Conservation (phyloP, 1,140 invertebrate species). For the Ceratoteleas bidentatus region DNA sequence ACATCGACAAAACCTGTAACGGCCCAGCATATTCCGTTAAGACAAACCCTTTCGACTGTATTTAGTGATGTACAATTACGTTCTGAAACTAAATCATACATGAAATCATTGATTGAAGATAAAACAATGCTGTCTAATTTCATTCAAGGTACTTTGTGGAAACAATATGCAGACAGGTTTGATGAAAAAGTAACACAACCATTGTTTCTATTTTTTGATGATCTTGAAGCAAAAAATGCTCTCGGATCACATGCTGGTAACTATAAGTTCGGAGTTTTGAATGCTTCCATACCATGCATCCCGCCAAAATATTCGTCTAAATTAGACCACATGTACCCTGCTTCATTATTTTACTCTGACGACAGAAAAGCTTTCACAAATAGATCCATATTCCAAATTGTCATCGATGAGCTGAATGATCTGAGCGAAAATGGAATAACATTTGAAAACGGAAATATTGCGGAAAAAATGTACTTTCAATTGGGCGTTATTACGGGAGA, state of each 20-base stretch:
- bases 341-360: not conserved
- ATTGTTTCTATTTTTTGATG: not conserved
- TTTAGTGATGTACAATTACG: slow-evolving; percentile 20
- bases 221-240: not conserved
- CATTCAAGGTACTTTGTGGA: slow-evolving; percentile 27
- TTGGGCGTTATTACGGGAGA: not conserved
- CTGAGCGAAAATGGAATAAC: not conserved
- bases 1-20: slow-evolving; percentile 18
- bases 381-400: not conserved
- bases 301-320: not conserved
- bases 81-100: slow-evolving; percentile 8
- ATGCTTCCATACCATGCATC: not conserved
- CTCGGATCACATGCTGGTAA: not conserved
- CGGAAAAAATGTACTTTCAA: not conserved
- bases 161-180: slow-evolving; percentile 1
- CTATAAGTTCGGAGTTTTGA: not conserved
- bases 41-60: slow-evolving; percentile 13
- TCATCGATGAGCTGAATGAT: not conserved
- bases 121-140: slow-evolving; percentile 7
- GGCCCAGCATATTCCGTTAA: slow-evolving; percentile 26
- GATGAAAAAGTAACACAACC: slow-evolving; percentile 8
- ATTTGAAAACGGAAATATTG: not conserved
- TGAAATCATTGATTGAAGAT: slow-evolving; percentile 11
- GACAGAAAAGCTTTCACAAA: not conserved
- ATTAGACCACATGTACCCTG: not conserved